Evolutionary conservation across 1,140 invertebrate species (phyloP).

Genomic region (Drosophila nikananu): DNA sequence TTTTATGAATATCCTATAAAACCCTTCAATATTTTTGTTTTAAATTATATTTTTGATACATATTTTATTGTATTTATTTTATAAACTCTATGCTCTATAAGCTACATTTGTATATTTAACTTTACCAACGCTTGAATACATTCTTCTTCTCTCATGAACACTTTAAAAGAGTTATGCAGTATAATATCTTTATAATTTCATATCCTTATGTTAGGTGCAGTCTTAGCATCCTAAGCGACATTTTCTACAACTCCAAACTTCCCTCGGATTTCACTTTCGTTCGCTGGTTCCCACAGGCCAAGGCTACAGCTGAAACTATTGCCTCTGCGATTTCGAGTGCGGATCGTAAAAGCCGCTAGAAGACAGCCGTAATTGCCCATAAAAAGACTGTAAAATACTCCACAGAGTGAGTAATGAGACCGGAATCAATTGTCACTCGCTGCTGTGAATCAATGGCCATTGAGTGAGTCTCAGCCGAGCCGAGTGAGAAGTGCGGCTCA

Average conservation of each 20-base stretch:
- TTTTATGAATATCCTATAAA: too few relatives aligned
- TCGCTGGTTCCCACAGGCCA: constrained; percentile 28
- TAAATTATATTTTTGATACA: background rate
- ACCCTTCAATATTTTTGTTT: background rate
- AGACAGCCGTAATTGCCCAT: constrained; percentile 45
- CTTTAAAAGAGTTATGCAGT: background rate
- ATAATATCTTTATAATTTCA: background rate
- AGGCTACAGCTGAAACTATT: constrained; percentile 31
- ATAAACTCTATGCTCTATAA: background rate
- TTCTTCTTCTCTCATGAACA: background rate
- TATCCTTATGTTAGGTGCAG: background rate
- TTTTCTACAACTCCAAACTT: background rate
- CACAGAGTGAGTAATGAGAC: constrained; percentile 40
- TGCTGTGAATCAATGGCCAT: constrained; percentile 43
- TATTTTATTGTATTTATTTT: background rate
- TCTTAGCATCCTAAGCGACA: background rate
- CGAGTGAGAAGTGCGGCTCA: constrained; percentile 35
- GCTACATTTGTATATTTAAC: background rate
- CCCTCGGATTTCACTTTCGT: constrained; percentile 9
- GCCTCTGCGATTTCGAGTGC: constrained; percentile 41
- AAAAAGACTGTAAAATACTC: constrained; percentile 59
- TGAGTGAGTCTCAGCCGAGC: constrained; percentile 35
- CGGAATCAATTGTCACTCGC: constrained; percentile 40
- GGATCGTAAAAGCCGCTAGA: constrained; percentile 50
- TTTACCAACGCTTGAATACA: background rate